A percentile compares a stretch with the other conserved stretches of the same genome.
These are phyloP conservation scores for Pithys albifrons DNA, from an alignment of 2,113 vertebrate species.

Conservation along the genomic window DNA sequence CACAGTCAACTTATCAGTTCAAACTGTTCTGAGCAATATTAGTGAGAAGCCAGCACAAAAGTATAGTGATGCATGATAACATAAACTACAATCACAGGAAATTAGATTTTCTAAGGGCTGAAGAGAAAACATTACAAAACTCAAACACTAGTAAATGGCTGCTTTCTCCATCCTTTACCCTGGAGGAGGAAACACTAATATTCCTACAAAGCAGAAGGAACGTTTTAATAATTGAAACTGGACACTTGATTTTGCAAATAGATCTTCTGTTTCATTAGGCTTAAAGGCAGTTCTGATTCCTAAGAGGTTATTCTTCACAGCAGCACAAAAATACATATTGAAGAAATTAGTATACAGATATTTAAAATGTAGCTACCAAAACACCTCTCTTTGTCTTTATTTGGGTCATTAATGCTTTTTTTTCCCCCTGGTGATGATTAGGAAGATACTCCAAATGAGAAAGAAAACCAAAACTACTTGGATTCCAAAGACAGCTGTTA, in stretches of 20 bases:
- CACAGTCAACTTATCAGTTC: neutral
- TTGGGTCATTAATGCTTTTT: neutral
- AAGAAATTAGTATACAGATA: neutral
- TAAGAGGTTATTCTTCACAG: neutral
- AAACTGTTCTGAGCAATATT: constrained; percentile 15
- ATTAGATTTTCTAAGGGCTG: constrained; percentile 40
- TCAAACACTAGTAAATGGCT: constrained; percentile 8
- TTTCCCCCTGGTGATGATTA: neutral
- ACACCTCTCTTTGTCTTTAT: neutral
- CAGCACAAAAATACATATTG: neutral
- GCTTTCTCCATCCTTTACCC: neutral
- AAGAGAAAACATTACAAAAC: constrained; percentile 6
- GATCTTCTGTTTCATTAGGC: neutral
- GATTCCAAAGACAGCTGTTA: neutral
- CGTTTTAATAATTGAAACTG: constrained; percentile 16
- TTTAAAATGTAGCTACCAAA: neutral
- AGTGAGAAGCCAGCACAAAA: constrained; percentile 9
- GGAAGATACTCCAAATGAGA: neutral
- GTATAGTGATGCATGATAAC: constrained; percentile 5
- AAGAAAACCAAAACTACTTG: neutral
- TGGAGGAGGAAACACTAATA: neutral
- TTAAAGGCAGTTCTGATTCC: neutral
- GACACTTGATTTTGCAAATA: neutral
- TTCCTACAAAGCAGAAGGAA: constrained; percentile 5
- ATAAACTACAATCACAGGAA: constrained; percentile 7